phyloP scores from a whole-genome alignment of 2,113 vertebrate genomes.

The Pteronura brasiliensis region DNA sequence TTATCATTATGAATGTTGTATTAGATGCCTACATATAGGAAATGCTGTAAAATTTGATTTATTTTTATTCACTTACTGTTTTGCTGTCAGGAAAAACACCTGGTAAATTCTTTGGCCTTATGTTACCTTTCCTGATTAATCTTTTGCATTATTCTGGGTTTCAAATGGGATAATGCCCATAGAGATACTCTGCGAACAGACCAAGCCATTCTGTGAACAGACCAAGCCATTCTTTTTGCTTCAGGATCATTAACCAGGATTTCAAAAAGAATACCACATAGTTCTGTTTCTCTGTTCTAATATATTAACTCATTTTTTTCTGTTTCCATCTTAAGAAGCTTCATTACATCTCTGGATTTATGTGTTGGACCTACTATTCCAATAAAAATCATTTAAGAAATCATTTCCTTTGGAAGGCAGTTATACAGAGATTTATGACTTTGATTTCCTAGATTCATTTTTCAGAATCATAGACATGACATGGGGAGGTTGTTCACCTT shows the following conservation, averaged over 20 bases:
- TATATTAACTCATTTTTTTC: conserved; percentile 31
- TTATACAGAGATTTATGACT: conserved; percentile 13
- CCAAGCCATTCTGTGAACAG: background rate
- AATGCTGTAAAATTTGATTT: background rate
- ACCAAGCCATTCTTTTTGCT: background rate
- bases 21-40: background rate
- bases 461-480: background rate
- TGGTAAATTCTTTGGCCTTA: background rate
- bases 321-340: conserved; percentile 31
- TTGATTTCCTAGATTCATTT: conserved; percentile 43
- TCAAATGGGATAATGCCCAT: background rate
- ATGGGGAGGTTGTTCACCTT: background rate
- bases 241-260: background rate
- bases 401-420: background rate
- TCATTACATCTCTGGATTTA: conserved; percentile 19
- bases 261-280: background rate
- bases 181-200: background rate
- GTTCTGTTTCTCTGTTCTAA: background rate
- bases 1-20: background rate
- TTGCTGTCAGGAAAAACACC: background rate
- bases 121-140: background rate
- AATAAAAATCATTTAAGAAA: conserved; percentile 29
- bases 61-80: background rate
- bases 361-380: conserved; percentile 13
- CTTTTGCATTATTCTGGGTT: background rate